phyloP scores from a whole-genome alignment of 2,113 vertebrate genomes.

The Rousettus leschenaultii region DNA sequence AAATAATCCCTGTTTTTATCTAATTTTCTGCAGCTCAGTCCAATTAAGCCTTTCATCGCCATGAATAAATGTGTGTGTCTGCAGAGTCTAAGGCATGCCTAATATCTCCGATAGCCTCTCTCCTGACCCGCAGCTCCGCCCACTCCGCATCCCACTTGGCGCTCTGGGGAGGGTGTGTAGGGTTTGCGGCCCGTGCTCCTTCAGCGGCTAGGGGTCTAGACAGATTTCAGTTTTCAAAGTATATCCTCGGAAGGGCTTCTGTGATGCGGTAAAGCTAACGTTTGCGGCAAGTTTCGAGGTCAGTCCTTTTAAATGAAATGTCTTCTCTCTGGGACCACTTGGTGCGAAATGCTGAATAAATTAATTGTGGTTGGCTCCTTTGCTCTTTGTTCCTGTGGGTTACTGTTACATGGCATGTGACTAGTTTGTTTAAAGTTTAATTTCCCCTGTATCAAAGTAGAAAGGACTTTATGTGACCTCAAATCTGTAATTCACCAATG shows the following conservation, averaged over 20 bases:
- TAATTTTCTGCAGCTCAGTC: not conserved
- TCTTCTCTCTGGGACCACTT: not conserved
- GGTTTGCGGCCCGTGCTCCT: accelerated
- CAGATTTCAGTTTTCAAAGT: not conserved
- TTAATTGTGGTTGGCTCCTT: slow-evolving; percentile 22
- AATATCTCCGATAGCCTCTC: too few relatives aligned
- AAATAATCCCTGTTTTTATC: not conserved
- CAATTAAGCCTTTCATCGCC: not conserved
- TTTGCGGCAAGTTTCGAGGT: not conserved
- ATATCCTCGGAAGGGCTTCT: not conserved
- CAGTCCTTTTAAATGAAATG: not conserved
- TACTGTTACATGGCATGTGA: slow-evolving; percentile 31
- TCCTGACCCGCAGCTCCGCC: accelerated
- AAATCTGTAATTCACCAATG: not conserved
- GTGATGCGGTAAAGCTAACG: not conserved
- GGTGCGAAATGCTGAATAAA: not conserved
- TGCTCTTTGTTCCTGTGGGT: slow-evolving; percentile 36
- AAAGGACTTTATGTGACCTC: not conserved
- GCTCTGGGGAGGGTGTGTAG: too few relatives aligned
- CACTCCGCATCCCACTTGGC: accelerated
- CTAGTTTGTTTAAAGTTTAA: slow-evolving; percentile 50
- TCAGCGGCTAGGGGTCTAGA: not conserved
- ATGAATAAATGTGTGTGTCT: not conserved
- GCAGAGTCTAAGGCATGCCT: not conserved
- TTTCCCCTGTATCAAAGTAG: not conserved